A percentile compares a stretch with the other conserved stretches of the same genome.
Evolutionary conservation across 2,797 vertebrate species (phyloP).

Genomic region (Acestrorhynchus altus): DNA sequence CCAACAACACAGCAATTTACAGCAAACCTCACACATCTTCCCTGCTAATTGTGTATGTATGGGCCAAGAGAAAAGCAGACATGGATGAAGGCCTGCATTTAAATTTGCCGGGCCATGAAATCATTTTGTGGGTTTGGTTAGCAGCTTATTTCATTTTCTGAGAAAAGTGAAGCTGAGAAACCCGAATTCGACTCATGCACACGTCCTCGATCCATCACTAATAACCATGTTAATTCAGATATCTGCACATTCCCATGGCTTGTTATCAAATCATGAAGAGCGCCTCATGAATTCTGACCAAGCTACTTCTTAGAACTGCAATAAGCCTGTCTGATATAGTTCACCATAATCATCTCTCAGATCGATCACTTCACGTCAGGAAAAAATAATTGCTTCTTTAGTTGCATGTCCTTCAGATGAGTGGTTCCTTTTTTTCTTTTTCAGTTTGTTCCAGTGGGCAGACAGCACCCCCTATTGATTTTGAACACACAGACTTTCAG

Average conservation of each 20-base stretch:
- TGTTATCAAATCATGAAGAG: constrained; percentile 9
- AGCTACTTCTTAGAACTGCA: neutral
- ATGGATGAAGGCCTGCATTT: neutral
- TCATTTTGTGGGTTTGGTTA: neutral
- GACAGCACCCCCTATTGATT: neutral
- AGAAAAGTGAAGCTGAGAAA: neutral
- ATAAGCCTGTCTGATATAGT: constrained; percentile 7
- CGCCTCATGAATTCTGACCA: neutral
- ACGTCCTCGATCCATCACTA: constrained; percentile 13
- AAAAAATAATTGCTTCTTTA: neutral
- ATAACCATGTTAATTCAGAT: constrained; percentile 23
- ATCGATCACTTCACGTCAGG: constrained; percentile 12
- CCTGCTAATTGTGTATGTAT: neutral
- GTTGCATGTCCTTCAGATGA: neutral
- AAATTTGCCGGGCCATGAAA: neutral
- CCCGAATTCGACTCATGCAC: neutral
- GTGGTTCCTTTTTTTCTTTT: neutral
- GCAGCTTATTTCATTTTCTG: neutral
- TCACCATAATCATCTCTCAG: constrained; percentile 26
- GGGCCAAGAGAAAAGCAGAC: neutral
- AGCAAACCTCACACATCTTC: too few relatives aligned
- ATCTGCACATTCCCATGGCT: constrained; percentile 18
- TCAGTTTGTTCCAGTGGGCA: neutral
- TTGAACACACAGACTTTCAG: neutral
- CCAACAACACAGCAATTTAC: too few relatives aligned